These are phyloP conservation scores for Alligator sinensis DNA, from an alignment of 2,113 vertebrate genomes.

Conservation along the genomic window DNA sequence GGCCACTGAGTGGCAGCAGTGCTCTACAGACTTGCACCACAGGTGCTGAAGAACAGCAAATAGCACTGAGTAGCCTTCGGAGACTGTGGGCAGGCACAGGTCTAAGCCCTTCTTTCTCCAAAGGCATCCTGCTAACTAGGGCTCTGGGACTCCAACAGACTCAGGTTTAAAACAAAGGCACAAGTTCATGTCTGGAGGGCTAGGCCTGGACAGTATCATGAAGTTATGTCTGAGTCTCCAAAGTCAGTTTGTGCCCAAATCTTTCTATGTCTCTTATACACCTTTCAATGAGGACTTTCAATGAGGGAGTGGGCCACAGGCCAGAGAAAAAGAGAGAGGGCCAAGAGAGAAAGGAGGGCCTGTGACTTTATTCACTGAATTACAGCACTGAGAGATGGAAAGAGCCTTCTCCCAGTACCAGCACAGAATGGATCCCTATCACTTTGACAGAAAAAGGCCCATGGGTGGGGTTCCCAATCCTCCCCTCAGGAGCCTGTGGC, in stretches of 20 bases:
- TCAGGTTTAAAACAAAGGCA: not conserved
- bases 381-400: fast-evolving
- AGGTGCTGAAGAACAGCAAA: not conserved
- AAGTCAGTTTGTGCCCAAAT: not conserved
- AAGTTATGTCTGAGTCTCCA: too few relatives aligned
- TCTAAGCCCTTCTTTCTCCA: not conserved
- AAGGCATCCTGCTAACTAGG: not conserved
- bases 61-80: not conserved
- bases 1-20: not conserved
- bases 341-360: not conserved
- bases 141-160: not conserved
- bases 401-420: fast-evolving
- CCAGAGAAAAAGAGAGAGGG: not conserved
- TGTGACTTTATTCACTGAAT: not conserved
- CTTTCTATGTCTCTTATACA: not conserved
- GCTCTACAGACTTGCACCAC: not conserved
- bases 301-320: not conserved
- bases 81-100: not conserved
- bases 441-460: not conserved
- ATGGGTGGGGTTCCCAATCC: not conserved
- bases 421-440: not conserved
- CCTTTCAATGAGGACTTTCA: not conserved
- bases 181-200: not conserved
- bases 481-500: not conserved
- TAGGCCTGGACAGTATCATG: not conserved